Evolutionary conservation across 2,797 vertebrate species (phyloP).

Genomic region (Microctenopoma stevenorrisi): DNA sequence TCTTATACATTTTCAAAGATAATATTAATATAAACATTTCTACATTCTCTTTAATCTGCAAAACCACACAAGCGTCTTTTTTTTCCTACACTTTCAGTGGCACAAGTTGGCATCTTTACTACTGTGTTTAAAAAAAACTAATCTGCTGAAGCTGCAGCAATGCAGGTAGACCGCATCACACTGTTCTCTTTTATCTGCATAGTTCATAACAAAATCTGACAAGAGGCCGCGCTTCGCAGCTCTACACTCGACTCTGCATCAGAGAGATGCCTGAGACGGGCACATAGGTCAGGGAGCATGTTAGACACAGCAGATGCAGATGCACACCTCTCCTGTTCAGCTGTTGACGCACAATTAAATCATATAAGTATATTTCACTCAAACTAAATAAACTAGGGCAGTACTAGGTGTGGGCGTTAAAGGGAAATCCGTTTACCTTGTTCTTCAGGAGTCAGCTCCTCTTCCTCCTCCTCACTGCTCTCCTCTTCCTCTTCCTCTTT

Average conservation of each 20-base stretch:
- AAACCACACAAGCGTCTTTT: background rate
- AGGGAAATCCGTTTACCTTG: constrained; percentile 79
- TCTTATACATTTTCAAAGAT: no score
- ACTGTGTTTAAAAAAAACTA: background rate
- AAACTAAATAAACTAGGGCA: background rate
- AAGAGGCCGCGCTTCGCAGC: background rate
- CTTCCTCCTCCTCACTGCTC: constrained; percentile 93
- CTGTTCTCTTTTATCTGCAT: constrained; percentile 1
- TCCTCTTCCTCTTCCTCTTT: constrained; percentile 83
- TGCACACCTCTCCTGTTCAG: no score
- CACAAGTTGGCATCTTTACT: background rate
- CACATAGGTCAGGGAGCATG: background rate
- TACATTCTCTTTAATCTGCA: background rate
- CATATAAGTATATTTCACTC: background rate
- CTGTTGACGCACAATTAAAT: background rate
- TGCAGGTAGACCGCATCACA: constrained; percentile 16
- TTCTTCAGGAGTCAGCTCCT: constrained; percentile 92
- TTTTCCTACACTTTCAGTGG: background rate
- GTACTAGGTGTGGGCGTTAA: background rate
- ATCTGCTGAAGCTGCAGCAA: constrained; percentile 23
- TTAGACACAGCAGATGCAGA: no score
- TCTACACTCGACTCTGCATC: background rate
- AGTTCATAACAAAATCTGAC: constrained; percentile 9
- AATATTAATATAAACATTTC: background rate
- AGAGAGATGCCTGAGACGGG: background rate